phyloP scores from a whole-genome alignment of 2,113 vertebrate species.

The Pluvianellus socialis region DNA sequence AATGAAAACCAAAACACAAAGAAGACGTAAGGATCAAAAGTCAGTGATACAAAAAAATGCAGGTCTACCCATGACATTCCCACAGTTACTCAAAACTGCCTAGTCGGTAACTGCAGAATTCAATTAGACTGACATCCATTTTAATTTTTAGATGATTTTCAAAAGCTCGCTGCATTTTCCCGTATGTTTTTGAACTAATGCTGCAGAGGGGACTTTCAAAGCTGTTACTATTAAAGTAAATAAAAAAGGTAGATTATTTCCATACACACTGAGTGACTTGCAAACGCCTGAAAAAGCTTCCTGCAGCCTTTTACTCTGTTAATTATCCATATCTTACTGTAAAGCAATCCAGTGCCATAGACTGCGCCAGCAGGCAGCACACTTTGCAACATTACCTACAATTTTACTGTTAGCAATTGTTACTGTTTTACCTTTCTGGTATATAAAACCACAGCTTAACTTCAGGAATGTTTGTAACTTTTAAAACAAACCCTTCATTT shows the following conservation, averaged over 20 bases:
- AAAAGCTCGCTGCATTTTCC: not conserved
- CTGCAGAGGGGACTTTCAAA: not conserved
- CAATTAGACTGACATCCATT: not conserved
- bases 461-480: not conserved
- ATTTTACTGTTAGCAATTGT: not conserved
- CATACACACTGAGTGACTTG: not conserved
- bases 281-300: not conserved
- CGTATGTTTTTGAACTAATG: not conserved
- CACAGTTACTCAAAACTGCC: not conserved
- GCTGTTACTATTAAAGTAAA: not conserved
- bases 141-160: not conserved
- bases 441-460: not conserved
- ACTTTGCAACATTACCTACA: not conserved
- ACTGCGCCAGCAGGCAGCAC: not conserved
- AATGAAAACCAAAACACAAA: not conserved
- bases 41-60: not conserved
- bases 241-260: not conserved
- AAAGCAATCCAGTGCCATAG: not conserved
- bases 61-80: not conserved
- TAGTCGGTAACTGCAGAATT: not conserved
- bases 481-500: not conserved
- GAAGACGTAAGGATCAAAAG: not conserved
- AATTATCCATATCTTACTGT: not conserved
- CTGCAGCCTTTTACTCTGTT: not conserved
- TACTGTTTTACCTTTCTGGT: not conserved